Evolutionary conservation across 2,113 vertebrate species (phyloP), one percentile per base, ranked within the genome.

Genomic region (Athene noctua): DNA sequence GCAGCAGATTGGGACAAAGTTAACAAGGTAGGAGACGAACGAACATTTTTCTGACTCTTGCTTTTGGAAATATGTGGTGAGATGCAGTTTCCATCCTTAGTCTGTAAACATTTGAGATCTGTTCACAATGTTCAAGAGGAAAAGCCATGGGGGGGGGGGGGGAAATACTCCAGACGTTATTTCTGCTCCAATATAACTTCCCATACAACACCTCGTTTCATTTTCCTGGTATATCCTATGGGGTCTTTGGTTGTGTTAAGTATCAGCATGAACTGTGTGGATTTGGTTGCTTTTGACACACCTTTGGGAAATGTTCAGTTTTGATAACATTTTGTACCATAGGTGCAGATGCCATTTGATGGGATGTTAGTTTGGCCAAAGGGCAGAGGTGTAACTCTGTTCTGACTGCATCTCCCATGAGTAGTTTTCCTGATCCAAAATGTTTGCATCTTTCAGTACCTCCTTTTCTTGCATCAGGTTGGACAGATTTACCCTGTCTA

Each of bases 1-100:
- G 96, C 99, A 99, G 97, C 99, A 99, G 97, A 99, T 99, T 40
- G 99, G 99, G 95, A 99, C 99, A 96, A 99, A 99, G 97, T 99
- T 99, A 83, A 99, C 98, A 93, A 98, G 99, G 99, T 99, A 97
- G 95, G 98, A 61, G 12, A 22, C 9, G 46, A 71, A 22, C 8
- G 46, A 71, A 40, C 7, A 1, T 10, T 91, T 87, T 65, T 66
- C 79, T 73, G 20, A 27, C 19, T 67, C 34, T 44, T 62, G 9
- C 10, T 88, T 62, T 74, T 79, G 63, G 46, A 65, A 90, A 30
- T 74, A 54, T 0, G 4, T 49, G 61, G 15, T 46, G 52, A 44
- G 15, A 27, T 86, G 46, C 25, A 30, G 5, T 9, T 88, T 89
- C 66, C 77, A 40, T 75, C 8, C 9, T 27, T 75, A 57, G 16